phyloP scores from a whole-genome alignment of 2,797 vertebrate genomes.

The Sebastiscus tertius region DNA sequence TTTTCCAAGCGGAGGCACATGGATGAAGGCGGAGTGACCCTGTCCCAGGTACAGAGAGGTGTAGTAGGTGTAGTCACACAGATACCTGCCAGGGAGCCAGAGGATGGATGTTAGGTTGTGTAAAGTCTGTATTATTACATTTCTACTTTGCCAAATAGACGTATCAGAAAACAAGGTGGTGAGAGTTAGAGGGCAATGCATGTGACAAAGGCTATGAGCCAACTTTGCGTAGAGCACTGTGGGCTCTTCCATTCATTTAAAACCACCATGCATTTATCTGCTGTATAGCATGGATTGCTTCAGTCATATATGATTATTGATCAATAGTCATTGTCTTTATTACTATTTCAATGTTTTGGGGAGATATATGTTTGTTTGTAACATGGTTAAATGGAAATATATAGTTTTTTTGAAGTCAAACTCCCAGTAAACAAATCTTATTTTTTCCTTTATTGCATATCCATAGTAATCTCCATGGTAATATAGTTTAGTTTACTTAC shows the following conservation, averaged over 20 bases:
- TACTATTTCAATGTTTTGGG: too few relatives aligned
- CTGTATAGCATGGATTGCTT: too few relatives aligned
- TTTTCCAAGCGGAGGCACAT: slow-evolving; percentile 92
- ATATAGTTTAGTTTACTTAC: too few relatives aligned
- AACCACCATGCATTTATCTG: neutral
- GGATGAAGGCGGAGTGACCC: slow-evolving; percentile 89
- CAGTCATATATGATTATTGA: too few relatives aligned
- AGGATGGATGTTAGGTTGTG: neutral
- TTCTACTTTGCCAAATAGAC: neutral
- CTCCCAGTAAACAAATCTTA: too few relatives aligned
- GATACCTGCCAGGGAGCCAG: slow-evolving; percentile 83
- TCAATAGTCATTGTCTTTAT: too few relatives aligned
- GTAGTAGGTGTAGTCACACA: slow-evolving; percentile 98
- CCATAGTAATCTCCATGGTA: too few relatives aligned
- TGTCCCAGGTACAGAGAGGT: slow-evolving; percentile 90
- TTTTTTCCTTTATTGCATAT: too few relatives aligned
- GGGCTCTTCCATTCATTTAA: too few relatives aligned
- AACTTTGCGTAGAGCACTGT: neutral
- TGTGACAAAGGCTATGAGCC: neutral
- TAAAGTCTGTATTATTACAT: neutral
- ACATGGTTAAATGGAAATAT: too few relatives aligned
- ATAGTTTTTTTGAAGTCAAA: fast-evolving
- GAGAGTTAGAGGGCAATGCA: neutral
- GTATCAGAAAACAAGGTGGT: neutral
- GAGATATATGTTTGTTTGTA: too few relatives aligned